phyloP scores from a whole-genome alignment of 2,888 invertebrate genomes.

The Germaria angustata region DNA sequence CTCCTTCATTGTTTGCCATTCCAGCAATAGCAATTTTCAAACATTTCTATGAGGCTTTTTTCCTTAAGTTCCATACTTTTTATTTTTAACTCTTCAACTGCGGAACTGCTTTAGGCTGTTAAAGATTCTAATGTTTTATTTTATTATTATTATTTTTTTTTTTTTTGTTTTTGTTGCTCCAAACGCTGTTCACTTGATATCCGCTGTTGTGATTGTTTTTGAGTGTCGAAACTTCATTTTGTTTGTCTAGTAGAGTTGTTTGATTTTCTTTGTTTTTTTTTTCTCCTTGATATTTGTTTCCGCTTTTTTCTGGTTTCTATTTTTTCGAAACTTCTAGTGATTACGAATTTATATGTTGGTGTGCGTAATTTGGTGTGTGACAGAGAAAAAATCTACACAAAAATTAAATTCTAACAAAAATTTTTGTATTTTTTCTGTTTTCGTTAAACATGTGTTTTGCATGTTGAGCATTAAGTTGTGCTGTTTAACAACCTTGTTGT shows the following conservation, averaged over 20 bases:
- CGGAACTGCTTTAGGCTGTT: conserved; percentile 68
- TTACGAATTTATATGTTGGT: conserved; percentile 17
- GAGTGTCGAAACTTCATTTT: conserved; percentile 40
- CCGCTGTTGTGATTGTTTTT: conserved; percentile 54
- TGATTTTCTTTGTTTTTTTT: conserved; percentile 50
- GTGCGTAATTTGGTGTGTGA: neutral
- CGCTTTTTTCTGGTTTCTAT: conserved; percentile 30
- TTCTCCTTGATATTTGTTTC: conserved; percentile 59
- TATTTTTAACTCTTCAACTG: conserved; percentile 65
- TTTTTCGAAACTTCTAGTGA: conserved; percentile 39
- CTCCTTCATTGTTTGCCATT: neutral
- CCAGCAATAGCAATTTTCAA: neutral
- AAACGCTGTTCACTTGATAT: conserved; percentile 42
- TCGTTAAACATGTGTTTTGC: conserved; percentile 62
- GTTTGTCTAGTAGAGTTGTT: conserved; percentile 55
- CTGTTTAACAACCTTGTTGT: conserved; percentile 63
- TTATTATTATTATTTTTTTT: too few species aligned
- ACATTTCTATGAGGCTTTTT: neutral
- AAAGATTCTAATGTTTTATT: conserved; percentile 28
- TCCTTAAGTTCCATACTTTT: neutral
- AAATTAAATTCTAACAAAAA: neutral
- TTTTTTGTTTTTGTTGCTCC: too few species aligned
- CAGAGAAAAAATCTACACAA: neutral
- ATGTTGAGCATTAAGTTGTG: conserved; percentile 61
- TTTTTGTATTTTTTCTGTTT: conserved; percentile 24